Evolutionary conservation across 2,888 invertebrate genomes (phyloP), one percentile per base, ranked within the genome.

Genomic region (Hypomecis atomaria): DNA sequence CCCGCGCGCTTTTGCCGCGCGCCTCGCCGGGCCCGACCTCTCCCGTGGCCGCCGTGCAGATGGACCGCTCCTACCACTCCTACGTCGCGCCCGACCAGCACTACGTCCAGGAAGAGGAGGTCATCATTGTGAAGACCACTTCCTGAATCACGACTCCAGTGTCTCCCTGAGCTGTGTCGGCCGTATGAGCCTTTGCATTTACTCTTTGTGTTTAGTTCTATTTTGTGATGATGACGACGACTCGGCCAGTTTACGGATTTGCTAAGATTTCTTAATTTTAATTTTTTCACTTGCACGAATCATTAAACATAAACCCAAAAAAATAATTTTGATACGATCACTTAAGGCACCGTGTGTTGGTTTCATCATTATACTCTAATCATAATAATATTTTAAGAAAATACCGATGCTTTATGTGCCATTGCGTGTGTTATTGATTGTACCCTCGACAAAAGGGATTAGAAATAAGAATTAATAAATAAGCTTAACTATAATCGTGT

Each of bases 401-500:
- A 77, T 49, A 87, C 90, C 90, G 89, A 86, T 84, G 85, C 85
- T 89, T 87, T 85, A 83, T 77, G 90, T 91, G 92, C 91, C 91
- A 92, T 91, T 86, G 79, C 79, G 77, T 80, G 72, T 73, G 71
- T 77, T 23, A 45, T 11, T 77, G 71, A 65, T 71, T 71, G 68
- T 71, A 62, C 72, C 78, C 78, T 75, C 47, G 65, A 69, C 59
- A 53, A 69, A 72, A 65, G 71, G 73, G 75, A 65, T 66, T 82
- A 82, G 74, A 64, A 48, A 60, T 81, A 82, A 78, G 78, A 66
- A 71, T 69, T 68, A 69, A 67, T 74, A 64, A 65, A 53, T 49
- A 61, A 61, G 65, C 52, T 60, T 47, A 53, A 58, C 49, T 57
- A 50, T 64, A 56, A 37, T 59, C n/a, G 45, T 60, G 59, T 60